Conservation (phyloP, 1,140 invertebrate genomes). For the Zaprionus vittiger region DNA sequence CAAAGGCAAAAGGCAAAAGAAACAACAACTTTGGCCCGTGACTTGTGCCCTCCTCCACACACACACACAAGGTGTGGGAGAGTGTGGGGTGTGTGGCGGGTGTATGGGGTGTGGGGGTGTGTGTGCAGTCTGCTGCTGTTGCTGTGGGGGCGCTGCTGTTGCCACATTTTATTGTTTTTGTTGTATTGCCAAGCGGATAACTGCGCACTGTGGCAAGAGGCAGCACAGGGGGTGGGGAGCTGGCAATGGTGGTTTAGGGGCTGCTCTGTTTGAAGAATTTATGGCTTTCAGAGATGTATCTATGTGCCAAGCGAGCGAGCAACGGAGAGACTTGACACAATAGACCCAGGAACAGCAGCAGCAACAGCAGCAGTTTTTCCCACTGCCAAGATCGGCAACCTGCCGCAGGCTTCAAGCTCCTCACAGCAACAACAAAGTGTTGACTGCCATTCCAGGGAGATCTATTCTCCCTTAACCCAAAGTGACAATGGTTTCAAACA, state of each 20-base stretch:
- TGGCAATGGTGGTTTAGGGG: slow-evolving; percentile 62
- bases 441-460: slow-evolving; percentile 44
- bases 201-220: neutral
- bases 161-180: slow-evolving; percentile 80
- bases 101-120: slow-evolving; percentile 13
- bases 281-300: slow-evolving; percentile 83
- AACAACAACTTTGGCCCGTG: slow-evolving; percentile 57
- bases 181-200: slow-evolving; percentile 68
- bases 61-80: slow-evolving; percentile 38
- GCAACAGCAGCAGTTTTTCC: neutral
- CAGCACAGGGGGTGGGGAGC: neutral
- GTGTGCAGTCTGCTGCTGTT: slow-evolving; percentile 17
- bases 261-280: slow-evolving; percentile 82
- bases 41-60: slow-evolving; percentile 56
- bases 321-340: slow-evolving; percentile 20
- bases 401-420: slow-evolving; percentile 10
- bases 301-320: slow-evolving; percentile 48
- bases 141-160: slow-evolving; percentile 64
- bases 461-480: neutral
- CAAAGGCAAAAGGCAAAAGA: slow-evolving; percentile 31
- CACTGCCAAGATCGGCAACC: slow-evolving; percentile 17
- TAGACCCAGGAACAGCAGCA: neutral
- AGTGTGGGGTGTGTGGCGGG: neutral
- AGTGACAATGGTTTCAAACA: slow-evolving; percentile 22
- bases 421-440: slow-evolving; percentile 44